Evolutionary conservation across 2,888 invertebrate genomes (phyloP), one percentile per base, ranked within the genome.

Genomic region (Hypena proboscidalis): DNA sequence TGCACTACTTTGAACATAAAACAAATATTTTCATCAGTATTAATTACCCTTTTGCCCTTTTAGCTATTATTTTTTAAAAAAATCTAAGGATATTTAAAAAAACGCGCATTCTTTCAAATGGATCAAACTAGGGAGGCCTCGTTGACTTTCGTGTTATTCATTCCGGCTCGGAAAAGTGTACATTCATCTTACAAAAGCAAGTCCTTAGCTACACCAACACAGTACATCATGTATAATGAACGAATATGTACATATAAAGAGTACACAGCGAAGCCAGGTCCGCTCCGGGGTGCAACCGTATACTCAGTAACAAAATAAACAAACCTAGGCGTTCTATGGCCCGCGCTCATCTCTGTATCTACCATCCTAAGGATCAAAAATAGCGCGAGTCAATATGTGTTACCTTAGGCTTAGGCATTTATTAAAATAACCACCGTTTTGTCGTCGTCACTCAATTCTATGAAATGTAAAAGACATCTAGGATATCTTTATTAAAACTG

Each of bases 321-420:
- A 93, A 93, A 93, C 93, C 93, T 93, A 93, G 93, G 93, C 80
- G 93, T 91, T 88, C 92, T 93, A 93, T 93, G 92, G 88, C 93
- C 91, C 88, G 92, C 92, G 92, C 92, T 92, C 85, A 92, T 90
- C 89, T 93, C 93, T 92, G 93, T 91, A 87, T 93, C 93, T 92
- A 92, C 91, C 89, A 92, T 92, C 93, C 93, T 93, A 91, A 80
- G 90, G 82, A 90, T 85, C 81, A 85, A 85, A 83, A 70, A 67
- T 58, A 67, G 58, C 56, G 62, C 69, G 65, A 62, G 62, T 79
- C 69, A 75, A 70, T 71, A 67, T 40, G 40, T 43, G 32, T 34
- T 39, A 25, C 19, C 40, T 45, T 34, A 43, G 32, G 20, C 29
- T 25, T 17, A 8, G 30, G 27, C 17, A 29, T 34, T 5, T 8